These are phyloP conservation scores for Tragelaphus buxtoni DNA, from an alignment of 2,113 vertebrate species.

Conservation along the genomic window DNA sequence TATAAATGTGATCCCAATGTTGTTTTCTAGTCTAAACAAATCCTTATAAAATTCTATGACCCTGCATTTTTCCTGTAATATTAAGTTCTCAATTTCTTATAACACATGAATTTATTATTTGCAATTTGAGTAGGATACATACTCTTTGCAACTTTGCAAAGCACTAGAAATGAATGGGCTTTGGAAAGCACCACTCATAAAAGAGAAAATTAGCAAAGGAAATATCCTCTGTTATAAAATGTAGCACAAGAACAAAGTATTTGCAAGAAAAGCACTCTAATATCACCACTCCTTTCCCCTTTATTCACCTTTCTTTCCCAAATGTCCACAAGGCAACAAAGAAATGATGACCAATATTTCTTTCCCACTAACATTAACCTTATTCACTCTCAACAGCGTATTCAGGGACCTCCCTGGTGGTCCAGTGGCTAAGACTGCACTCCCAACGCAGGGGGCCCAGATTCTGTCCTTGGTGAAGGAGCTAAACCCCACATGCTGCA, in stretches of 20 bases:
- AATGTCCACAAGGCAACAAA: neutral
- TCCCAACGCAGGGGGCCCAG: neutral
- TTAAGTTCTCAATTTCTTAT: neutral
- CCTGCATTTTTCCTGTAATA: neutral
- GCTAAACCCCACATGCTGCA: neutral
- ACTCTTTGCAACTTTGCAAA: neutral
- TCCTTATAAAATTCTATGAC: conserved; percentile 7
- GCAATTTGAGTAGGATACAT: neutral
- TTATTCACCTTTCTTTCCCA: neutral
- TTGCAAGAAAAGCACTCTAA: neutral
- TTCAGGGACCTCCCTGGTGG: neutral
- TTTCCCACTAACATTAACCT: neutral
- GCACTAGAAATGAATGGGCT: neutral
- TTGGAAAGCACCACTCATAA: neutral
- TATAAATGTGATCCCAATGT: neutral
- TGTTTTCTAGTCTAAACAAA: neutral
- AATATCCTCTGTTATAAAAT: neutral
- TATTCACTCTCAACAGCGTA: neutral
- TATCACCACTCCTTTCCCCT: neutral
- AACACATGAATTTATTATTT: neutral
- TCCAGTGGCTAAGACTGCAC: neutral
- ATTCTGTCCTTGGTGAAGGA: neutral
- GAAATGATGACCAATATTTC: neutral
- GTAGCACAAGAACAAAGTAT: neutral
- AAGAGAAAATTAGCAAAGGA: neutral